A percentile compares a stretch with the other conserved stretches of the same genome.
Conservation (phyloP, 2,113 vertebrate species). For the Coreoperca whiteheadi region DNA sequence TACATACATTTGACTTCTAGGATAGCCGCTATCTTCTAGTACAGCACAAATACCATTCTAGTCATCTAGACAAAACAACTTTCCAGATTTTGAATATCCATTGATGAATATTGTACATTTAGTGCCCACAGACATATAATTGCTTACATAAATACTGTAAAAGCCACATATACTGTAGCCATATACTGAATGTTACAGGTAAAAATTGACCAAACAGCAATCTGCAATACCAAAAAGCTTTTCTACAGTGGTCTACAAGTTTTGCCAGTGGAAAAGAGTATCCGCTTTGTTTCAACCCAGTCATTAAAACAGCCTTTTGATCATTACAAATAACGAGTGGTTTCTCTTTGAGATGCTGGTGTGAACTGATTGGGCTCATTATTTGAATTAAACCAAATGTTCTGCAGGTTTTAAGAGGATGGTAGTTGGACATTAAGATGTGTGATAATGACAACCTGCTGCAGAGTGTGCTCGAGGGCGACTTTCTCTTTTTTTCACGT, state of each 20-base stretch:
- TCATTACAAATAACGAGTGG: conserved; percentile 44
- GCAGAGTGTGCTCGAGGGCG: conserved; percentile 10
- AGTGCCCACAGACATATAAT: not conserved
- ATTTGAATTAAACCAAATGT: conserved; percentile 66
- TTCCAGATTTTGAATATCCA: conserved; percentile 1
- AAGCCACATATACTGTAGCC: not conserved
- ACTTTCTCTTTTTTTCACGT: conserved; percentile 24
- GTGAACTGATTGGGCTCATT: conserved; percentile 63
- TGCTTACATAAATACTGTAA: not conserved
- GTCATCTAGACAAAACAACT: not conserved
- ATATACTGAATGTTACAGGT: not conserved
- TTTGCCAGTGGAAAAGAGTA: conserved; percentile 37
- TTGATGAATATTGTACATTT: not conserved
- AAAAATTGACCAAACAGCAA: too few relatives aligned
- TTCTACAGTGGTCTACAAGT: not conserved
- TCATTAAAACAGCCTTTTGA: conserved; percentile 63
- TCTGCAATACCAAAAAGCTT: too few relatives aligned
- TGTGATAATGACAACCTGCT: conserved; percentile 58
- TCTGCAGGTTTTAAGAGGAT: conserved; percentile 52
- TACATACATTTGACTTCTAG: not conserved
- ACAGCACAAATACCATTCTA: not conserved
- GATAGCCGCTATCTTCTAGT: not conserved
- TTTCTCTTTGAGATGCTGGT: conserved; percentile 50
- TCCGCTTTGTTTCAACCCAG: conserved; percentile 33
- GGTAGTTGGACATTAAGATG: conserved; percentile 48